Base-by-base conservation (phyloP, 1,140 invertebrate genomes). In the Philaenus spumarius region DNA sequence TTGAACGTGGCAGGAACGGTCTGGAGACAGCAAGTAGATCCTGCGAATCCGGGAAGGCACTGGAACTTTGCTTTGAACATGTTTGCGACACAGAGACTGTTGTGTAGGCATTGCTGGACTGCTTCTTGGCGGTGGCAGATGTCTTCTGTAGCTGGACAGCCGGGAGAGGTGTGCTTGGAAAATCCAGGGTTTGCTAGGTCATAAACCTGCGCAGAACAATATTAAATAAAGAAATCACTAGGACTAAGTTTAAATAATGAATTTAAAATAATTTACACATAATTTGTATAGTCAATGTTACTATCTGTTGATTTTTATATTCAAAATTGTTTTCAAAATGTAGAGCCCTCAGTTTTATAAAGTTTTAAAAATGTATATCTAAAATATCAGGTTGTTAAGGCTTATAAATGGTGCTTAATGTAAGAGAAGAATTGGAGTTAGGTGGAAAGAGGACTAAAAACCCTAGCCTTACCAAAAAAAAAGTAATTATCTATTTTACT, bases 1-100 rank as follows among this genome's bases (percentile, higher is more conserved):
- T 91, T 87, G 71, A 98, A 96, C 55, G 89, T 96, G 23, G 87
- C 87, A n/a, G 90, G 86, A 51, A 87, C 86, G 0, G 92, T 95
- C 51, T 84, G 82, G 39, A 84, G 83, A 66, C 87, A 83, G 71
- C 96, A 98, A 0, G 84, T 82, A 0, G 85, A 82, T 5, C 95
- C 94, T 2, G 89, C 90, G 84, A 86, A 97, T 1, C 94, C 95
- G 0, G 94, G 91, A 62, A 88, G 83, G 68, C 95, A 97, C 58
- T 92, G 87, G 73, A 95, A 98, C 59, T 86, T 81, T 0, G 91
- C 89, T 68, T 92, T 87, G 1, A 83, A 83, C 66, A 93, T 86
- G 59, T 86, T 91, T 1, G 93, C 93, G 15, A 93, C 84, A 72
- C 96, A 98, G 6, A 84, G 86, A 2, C 95, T 95, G 69, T 97